Conservation (phyloP, 2,797 vertebrate species). For the Smutsia temminckii region DNA sequence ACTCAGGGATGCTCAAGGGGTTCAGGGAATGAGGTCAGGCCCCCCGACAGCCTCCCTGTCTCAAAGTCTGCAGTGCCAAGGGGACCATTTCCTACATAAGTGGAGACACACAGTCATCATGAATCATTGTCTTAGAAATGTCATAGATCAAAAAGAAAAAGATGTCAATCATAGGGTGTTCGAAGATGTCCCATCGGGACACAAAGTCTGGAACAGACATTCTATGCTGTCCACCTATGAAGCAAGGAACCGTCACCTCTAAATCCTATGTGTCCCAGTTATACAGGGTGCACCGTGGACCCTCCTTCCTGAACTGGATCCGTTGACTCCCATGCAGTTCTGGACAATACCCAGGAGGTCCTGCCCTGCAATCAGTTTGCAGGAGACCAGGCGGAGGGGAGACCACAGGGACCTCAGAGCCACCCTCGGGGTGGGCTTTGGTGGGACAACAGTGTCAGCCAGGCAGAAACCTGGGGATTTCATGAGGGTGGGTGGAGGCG, state of each 20-base stretch:
- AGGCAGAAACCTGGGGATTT: neutral
- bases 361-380: too few species aligned
- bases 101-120: fast-evolving
- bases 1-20: neutral
- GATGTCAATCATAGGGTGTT: neutral
- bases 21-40: neutral
- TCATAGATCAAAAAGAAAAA: neutral
- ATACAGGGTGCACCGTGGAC: fast-evolving
- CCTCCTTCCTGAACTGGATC: too few species aligned
- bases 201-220: fast-evolving
- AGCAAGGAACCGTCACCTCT: fast-evolving
- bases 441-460: neutral
- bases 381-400: fast-evolving
- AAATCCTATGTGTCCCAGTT: fast-evolving
- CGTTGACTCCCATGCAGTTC: fast-evolving
- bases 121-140: neutral
- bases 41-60: neutral
- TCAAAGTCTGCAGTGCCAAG: neutral
- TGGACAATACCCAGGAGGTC: neutral
- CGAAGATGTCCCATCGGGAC: neutral
- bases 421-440: too few species aligned
- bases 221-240: too few species aligned
- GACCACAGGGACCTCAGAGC: neutral
- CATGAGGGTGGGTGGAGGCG: neutral
- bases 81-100: neutral